phyloP scores from a whole-genome alignment of 2,113 vertebrate species.

The Sinocyclocheilus rhinocerous region DNA sequence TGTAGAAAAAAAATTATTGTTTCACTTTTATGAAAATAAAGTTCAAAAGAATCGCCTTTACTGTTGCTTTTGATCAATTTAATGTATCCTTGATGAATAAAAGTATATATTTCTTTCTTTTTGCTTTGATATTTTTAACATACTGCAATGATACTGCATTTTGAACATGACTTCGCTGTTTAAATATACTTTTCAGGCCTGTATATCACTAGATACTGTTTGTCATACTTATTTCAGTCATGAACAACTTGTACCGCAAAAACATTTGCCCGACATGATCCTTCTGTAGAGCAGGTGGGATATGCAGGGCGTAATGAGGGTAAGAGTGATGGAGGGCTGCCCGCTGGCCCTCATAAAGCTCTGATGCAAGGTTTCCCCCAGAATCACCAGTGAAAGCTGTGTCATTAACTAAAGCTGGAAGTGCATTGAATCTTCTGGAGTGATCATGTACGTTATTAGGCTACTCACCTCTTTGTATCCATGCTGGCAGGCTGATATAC shows the following conservation, averaged over 20 bases:
- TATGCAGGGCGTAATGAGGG: background rate
- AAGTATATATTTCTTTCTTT: background rate
- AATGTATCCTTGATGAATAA: background rate
- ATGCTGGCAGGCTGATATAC: conserved; percentile 31
- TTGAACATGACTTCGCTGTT: background rate
- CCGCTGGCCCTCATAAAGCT: background rate
- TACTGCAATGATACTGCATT: background rate
- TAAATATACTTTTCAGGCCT: background rate
- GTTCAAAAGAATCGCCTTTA: background rate
- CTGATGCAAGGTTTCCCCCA: background rate
- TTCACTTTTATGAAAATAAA: background rate
- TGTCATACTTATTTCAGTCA: background rate
- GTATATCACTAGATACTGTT: background rate
- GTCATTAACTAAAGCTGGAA: background rate
- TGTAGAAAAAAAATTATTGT: background rate
- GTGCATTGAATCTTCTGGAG: background rate
- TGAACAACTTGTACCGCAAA: background rate
- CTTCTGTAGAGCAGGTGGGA: background rate
- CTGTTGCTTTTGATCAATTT: background rate
- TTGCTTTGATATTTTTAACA: too few species aligned
- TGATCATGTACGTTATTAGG: background rate
- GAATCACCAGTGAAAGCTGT: background rate
- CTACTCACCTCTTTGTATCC: conserved; percentile 40
- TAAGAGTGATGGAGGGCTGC: conserved; percentile 3
- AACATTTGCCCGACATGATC: background rate